A percentile compares a stretch with the other conserved stretches of the same genome.
Evolutionary conservation across 2,797 vertebrate species (phyloP).

Genomic region (Meriones psammophilus): DNA sequence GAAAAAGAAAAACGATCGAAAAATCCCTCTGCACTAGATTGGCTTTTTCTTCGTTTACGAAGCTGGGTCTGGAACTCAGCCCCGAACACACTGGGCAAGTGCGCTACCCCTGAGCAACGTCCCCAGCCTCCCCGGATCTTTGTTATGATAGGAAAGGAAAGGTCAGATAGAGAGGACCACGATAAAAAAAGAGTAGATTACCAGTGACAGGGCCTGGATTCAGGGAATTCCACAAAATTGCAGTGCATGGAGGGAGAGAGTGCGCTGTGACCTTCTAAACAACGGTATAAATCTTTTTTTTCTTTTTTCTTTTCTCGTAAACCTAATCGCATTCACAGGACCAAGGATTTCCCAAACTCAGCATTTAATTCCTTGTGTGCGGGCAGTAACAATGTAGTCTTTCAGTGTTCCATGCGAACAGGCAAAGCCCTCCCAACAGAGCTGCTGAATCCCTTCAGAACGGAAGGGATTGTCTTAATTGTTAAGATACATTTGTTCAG

Average conservation of each 20-base stretch:
- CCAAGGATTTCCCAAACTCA: not conserved
- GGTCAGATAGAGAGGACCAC: not conserved
- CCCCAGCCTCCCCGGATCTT: not conserved
- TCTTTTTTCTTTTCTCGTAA: slow-evolving; percentile 5
- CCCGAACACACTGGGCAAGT: not conserved
- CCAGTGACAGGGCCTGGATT: not conserved
- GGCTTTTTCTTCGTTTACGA: not conserved
- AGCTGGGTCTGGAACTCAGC: not conserved
- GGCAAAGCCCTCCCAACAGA: not conserved
- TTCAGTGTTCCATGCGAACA: slow-evolving; percentile 27
- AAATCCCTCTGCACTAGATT: not conserved
- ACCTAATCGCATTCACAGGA: slow-evolving; percentile 37
- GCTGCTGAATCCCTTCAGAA: slow-evolving; percentile 45
- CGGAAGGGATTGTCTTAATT: slow-evolving; percentile 3
- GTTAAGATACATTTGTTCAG: slow-evolving; percentile 44
- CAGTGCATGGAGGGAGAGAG: not conserved
- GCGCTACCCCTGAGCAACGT: not conserved
- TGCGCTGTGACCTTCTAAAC: not conserved
- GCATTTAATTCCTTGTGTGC: slow-evolving; percentile 36
- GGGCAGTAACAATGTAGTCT: not conserved
- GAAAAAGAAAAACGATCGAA: not conserved
- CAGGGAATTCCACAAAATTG: slow-evolving; percentile 49
- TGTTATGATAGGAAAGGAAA: not conserved
- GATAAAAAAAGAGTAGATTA: not conserved
- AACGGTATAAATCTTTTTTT: not conserved